Evolutionary conservation across 64 coral and sea anemone species (phyloP).

Genomic region (Acropora tenuis): DNA sequence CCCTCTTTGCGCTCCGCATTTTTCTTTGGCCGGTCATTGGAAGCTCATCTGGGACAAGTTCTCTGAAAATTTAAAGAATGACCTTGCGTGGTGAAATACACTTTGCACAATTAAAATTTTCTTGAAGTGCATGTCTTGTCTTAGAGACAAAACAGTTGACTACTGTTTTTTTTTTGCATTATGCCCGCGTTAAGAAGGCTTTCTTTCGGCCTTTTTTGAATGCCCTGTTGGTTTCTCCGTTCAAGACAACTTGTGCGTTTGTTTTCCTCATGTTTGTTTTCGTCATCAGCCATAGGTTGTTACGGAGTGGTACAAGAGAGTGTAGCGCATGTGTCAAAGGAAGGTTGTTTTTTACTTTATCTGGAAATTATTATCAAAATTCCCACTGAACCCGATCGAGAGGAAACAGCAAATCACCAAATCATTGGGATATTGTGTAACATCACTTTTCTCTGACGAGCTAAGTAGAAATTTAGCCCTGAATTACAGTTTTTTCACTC

Average conservation of each 20-base stretch:
- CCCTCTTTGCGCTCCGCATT: neutral
- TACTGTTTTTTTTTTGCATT: neutral
- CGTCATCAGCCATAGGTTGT: too few relatives aligned
- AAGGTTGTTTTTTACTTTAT: too few relatives aligned
- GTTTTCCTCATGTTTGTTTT: too few relatives aligned
- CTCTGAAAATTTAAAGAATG: conserved; percentile 23
- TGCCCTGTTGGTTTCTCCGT: neutral
- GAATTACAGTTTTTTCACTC: too few relatives aligned
- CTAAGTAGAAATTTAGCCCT: too few relatives aligned
- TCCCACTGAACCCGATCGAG: too few relatives aligned
- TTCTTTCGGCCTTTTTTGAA: neutral
- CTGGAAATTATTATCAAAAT: too few relatives aligned
- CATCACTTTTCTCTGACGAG: too few relatives aligned
- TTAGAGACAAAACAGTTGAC: neutral
- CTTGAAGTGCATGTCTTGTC: neutral
- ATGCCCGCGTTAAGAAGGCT: neutral
- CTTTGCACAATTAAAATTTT: neutral
- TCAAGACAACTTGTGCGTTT: neutral
- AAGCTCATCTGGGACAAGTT: neutral
- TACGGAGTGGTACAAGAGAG: too few relatives aligned
- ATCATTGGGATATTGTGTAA: too few relatives aligned
- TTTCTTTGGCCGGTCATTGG: neutral
- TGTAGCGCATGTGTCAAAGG: too few relatives aligned
- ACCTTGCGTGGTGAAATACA: conserved; percentile 11
- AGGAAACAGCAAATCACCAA: too few relatives aligned